Base-by-base conservation (phyloP, 2,888 invertebrate genomes). In the Acleris emargana region DNA sequence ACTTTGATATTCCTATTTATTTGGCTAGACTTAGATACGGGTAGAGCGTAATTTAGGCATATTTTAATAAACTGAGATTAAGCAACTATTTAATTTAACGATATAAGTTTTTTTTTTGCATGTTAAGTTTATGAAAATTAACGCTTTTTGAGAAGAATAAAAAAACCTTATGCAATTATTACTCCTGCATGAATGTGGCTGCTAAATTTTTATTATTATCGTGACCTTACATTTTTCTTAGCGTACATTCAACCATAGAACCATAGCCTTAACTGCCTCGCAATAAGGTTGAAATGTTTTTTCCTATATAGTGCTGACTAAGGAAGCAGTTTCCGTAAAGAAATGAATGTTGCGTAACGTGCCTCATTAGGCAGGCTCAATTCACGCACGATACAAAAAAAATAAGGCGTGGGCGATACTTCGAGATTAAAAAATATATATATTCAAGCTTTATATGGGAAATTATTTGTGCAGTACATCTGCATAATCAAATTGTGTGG, bases 321-420 rank as follows among this genome's bases (percentile, higher is more conserved):
- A 85, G 80, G 83, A 84, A 83, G 77, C 75, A 70, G 72, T 71
- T 77, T 73, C 75, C 69, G 74, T 70, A 75, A 52, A 77, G 77
- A 76, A 81, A 84, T 79, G 79, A 81, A 82, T 83, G 80, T 83
- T 83, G 80, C 76, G 80, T 79, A 77, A 76, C 81, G 75, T 70
- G 79, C 81, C 83, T 86, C 85, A 86, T 85, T 86, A 86, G 81
- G 77, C 81, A 70, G 58, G 70, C 75, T 72, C 74, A 77, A 78
- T 79, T 79, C 79, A 77, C 76, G 78, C 79, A 78, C 74, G 69
- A 59, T 69, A 72, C 64, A 71, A 71, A 72, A 72, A 72, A 70
- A 70, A 57, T 67, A 69, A 58, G 52, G 52, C 32, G 9, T 6
- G 43, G 17, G 54, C 18, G 43, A 20, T 50, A 67, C 68, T 67